Base-by-base conservation (phyloP, 2,113 vertebrate genomes). In the Triplophysa siluroides region DNA sequence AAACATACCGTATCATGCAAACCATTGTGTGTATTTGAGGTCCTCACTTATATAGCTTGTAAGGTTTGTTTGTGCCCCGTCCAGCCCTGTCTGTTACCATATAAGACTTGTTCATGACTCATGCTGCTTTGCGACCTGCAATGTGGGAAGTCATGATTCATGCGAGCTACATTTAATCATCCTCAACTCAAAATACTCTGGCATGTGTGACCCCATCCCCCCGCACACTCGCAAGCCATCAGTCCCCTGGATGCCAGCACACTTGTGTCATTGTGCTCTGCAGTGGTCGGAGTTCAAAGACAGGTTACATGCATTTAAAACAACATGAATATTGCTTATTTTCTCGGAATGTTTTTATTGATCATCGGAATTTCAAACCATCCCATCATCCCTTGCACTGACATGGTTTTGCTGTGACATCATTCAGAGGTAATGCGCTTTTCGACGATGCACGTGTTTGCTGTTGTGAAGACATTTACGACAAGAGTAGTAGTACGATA, bases 111-210 rank as follows among this genome's bases (percentile, higher is more conserved):
- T 84, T 87, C 87, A 88, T 94, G 93, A 94, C 87, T 93, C 92
- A 93, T 76, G 83, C 24, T 63, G 78, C 89, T 89, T 88, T 85
- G 90, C 92, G 90, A 89, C 89, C 89, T 87, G 89, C 90, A 90
- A 90, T 92, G 92, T 94, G 90, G 92, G 92, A 93, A 93, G 91
- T 93, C 91, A 93, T 94, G 92, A 94, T 93, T 94, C 92, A 94
- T 89, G 84, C 92, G 86, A 89, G 91, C 89, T 89, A 89, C 89
- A 87, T 91, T 92, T 91, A 89, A 91, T 88, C 87, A 87, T 81
- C 79, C 88, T 86, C 82, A 74, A 84, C 77, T 89, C 86, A 85
- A 89, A 91, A 93, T 92, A 92, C 87, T 87, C 88, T 62, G 83
- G 89, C 89, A 91, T 91, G 86, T 86, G 71, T 89, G 84, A 83